Conservation (phyloP, 2,113 vertebrate genomes). For the Grammomys surdaster region DNA sequence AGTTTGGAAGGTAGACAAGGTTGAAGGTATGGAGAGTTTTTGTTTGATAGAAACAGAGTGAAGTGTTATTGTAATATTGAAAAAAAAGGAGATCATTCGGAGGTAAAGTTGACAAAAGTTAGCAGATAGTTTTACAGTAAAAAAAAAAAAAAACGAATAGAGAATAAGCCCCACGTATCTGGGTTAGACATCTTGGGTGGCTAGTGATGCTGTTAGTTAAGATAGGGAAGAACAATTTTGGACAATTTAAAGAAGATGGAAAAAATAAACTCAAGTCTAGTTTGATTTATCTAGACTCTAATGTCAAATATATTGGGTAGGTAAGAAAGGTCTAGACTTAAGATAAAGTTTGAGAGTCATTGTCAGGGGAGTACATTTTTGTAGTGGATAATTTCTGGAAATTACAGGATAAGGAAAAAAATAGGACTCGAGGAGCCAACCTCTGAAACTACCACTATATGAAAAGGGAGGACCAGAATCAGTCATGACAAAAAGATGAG, state of each 20-base stretch:
- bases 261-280: constrained; percentile 28
- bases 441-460: neutral
- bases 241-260: neutral
- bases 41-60: neutral
- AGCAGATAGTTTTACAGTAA: neutral
- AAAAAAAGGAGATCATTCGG: neutral
- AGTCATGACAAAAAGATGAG: neutral
- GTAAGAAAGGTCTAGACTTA: constrained; percentile 5
- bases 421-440: neutral
- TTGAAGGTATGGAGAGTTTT: constrained; percentile 46
- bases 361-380: neutral
- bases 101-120: neutral
- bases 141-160: constrained; percentile 28
- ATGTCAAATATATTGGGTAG: neutral
- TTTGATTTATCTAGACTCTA: constrained; percentile 18
- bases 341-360: constrained; percentile 39
- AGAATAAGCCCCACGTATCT: neutral
- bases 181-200: neutral
- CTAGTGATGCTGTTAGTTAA: constrained; percentile 19
- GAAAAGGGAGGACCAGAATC: neutral
- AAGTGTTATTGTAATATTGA: neutral
- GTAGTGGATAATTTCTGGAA: neutral
- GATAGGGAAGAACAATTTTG: neutral
- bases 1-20: neutral
- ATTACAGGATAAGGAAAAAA: neutral